Evolutionary conservation across 1,140 invertebrate genomes (phyloP), one percentile per base, ranked within the genome.

Genomic region (Heliconius eleuchia): DNA sequence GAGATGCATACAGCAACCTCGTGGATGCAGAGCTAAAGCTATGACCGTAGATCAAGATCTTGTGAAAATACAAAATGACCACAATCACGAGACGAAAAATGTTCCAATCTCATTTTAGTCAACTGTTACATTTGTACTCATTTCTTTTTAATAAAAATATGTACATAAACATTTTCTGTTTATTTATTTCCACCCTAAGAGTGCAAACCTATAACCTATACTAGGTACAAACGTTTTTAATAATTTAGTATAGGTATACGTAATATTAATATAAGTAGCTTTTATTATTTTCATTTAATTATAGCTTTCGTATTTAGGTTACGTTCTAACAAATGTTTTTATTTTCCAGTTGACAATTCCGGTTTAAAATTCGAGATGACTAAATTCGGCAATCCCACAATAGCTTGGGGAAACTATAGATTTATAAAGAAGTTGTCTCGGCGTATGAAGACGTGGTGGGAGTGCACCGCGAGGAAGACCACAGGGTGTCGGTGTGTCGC

Each of bases 381-480:
- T 1, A 87, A 84, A 50, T 92, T 90, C 19, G 92, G 92, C 0
- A 94, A 94, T 66, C 92, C 92, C 0, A 88, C 85, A 3, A 92
- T 94, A 27, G 82, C 84, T 6, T 92, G 91, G 92, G 92, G 92
- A 16, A 89, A 89, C 50, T 89, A 92, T 66, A 82, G 89, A 34
- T 94, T 94, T 39, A 88, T 91, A 19, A 93, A 90, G 82, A 93
- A 93, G 71, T 78, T 93, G 73, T 80, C 84, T 5, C 83, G 92
- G 3, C 83, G 85, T 2, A 30, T 84, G 39, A 94, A 92, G 80
- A 92, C 92, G 34, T 92, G 90, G 92, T 94, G 92, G 92, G 92
- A 94, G 81, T 94, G 92, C n/a, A 90, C 84, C 0, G 86, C 86
- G 8, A 88, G 92, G 79, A 92, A 91, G 87, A 88, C 73, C 18